These are phyloP conservation scores for Onthophagus taurus DNA, from an alignment of 1,140 invertebrate species.

Conservation along the genomic window DNA sequence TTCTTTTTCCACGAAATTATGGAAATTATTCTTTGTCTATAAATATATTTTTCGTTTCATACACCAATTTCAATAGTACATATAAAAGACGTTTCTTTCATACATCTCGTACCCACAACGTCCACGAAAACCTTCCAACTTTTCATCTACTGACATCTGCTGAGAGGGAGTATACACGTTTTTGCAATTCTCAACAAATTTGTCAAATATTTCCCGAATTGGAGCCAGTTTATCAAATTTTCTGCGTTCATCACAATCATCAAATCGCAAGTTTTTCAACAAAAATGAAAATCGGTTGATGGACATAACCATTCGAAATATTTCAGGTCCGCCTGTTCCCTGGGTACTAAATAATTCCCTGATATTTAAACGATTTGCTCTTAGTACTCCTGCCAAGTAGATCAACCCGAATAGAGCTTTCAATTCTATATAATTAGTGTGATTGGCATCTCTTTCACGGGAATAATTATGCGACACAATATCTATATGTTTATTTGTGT, in stretches of 20 bases:
- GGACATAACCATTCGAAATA: constrained; percentile 11
- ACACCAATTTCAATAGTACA: too few relatives aligned
- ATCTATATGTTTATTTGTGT: not conserved
- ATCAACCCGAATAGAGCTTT: constrained; percentile 11
- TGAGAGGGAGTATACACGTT: constrained; percentile 20
- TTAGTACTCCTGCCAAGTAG: constrained; percentile 12
- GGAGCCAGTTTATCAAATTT: constrained; percentile 28
- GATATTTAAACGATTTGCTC: constrained; percentile 9
- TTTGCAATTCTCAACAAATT: constrained; percentile 23
- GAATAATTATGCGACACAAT: not conserved
- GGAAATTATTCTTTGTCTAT: too few relatives aligned
- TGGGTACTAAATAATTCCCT: constrained; percentile 1
- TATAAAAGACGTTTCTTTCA: too few relatives aligned
- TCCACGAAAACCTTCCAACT: constrained; percentile 30
- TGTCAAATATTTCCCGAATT: constrained; percentile 30
- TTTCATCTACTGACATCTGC: constrained; percentile 32
- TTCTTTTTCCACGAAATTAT: too few relatives aligned
- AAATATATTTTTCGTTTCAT: too few relatives aligned
- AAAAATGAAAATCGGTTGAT: constrained; percentile 12
- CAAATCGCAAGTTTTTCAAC: constrained; percentile 19
- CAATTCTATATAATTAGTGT: too few relatives aligned
- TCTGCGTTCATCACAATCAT: constrained; percentile 20
- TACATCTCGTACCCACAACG: too few relatives aligned
- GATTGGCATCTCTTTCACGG: not conserved
- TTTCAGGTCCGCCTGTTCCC: not conserved